Percentiles rank a stretch among this genome's conserved stretches.
Evolutionary conservation across 2,797 vertebrate genomes (phyloP).

Genomic region (Oophaga sylvatica): DNA sequence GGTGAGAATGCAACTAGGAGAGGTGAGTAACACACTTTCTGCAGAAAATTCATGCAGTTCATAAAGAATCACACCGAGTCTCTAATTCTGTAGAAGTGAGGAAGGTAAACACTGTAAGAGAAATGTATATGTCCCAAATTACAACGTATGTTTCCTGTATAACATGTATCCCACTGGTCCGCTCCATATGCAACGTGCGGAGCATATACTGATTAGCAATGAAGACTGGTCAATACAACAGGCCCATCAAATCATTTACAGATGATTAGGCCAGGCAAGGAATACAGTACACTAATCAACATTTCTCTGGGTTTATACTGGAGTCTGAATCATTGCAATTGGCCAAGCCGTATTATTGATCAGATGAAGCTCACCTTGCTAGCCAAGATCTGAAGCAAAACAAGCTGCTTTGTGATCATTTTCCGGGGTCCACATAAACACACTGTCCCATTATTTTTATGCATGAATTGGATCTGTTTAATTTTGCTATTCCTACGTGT

Average conservation of each 20-base stretch:
- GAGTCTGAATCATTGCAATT: no score
- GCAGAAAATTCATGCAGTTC: background rate
- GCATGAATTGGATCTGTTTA: background rate
- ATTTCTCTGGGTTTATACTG: no score
- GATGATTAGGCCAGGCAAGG: background rate
- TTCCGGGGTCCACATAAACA: background rate
- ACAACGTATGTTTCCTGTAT: background rate
- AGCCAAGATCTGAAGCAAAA: background rate
- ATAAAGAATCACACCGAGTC: background rate
- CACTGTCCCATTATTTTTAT: background rate
- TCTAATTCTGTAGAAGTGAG: no score
- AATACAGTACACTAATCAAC: background rate
- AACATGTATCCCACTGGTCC: background rate
- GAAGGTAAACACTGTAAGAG: no score
- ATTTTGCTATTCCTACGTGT: background rate
- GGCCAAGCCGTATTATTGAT: no score
- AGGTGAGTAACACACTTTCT: background rate
- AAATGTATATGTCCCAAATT: no score
- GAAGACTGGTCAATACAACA: no score
- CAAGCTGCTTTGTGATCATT: background rate
- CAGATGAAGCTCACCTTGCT: background rate
- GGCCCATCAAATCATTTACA: no score
- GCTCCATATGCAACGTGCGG: background rate
- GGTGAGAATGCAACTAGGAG: no score
- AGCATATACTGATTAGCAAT: background rate